Evolutionary conservation across 2,797 vertebrate species (phyloP), one percentile per base, ranked within the genome.

Genomic region (Pachyuromys duprasi): DNA sequence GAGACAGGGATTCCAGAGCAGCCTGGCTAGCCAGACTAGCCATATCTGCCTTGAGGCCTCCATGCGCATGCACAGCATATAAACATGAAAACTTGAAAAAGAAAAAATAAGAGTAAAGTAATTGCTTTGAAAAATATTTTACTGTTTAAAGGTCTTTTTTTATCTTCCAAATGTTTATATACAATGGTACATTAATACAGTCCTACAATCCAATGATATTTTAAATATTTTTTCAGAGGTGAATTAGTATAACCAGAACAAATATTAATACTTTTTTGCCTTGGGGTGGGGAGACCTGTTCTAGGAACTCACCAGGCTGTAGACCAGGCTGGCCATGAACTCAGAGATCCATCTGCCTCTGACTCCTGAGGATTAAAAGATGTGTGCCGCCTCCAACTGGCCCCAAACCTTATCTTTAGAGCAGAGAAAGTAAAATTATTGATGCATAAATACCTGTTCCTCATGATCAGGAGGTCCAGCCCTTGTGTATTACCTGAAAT

Each of bases 351-450:
- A 39, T 12, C 24, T 75, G 39, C 24, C 26, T 75, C 72, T 15
- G 72, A 24, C 24, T 75, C 39, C 72, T 45, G 39, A 45, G 72
- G 72, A 45, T 75, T 5, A 72, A 39, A 39, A 72, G 20, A 20
- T 9, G 0, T 70, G n/a, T 70, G 18, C 8, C 17, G 24, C 11
- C 39, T 6, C 36, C 24, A 36, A 24, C 20, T 42, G 22, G 36
- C 22, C 39, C 70, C 78, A 74, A 5, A 67, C 87, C 94, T 76
- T 95, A 57, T 49, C 45, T 87, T 79, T 57, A 89, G 67, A 15
- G 75, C 26, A 94, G 36, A 91, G 42, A 94, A 95, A 94, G 84
- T 87, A 93, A 84, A 89, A 72, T 53, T 94, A 74, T 36, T 49
- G 63, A 18, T 42, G 20, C 7, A 70, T 65, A 60, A 45, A 42